Evolutionary conservation across 2,888 invertebrate species (phyloP), one percentile per base, ranked within the genome.

Genomic region (Philonicus albiceps): DNA sequence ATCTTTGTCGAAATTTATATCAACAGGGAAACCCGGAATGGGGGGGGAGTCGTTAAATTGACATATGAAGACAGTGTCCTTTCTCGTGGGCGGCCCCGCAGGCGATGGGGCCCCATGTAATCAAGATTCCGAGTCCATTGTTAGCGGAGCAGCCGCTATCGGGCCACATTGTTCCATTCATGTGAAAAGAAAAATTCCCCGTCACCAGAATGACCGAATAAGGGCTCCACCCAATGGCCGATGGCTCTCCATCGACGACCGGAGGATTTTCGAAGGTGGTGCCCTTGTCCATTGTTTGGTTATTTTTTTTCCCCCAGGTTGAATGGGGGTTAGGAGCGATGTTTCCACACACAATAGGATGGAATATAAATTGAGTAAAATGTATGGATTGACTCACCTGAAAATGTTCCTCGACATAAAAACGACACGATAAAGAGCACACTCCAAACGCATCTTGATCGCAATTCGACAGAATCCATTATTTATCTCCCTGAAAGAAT

Each of bases 341-440:
- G 27, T 64, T 64, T 27, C 27, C 64, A 64, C 22, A 64, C 64
- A 64, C 64, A 64, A 64, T 27, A 19, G 64, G 11, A 64, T 19
- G 64, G 19, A 64, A 64, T 27, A 64, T 31, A 37, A 74, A 34
- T 74, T n/a, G n/a, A 31, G 8, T 34, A 19, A 34, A 74, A 74
- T 19, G 27, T 74, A 74, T 31, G 34, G 31, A 31, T 53, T 31
- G 40, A 89, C 91, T 90, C 89, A 91, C 91, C 91, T 89, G 91
- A 91, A 89, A 90, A 90, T 81, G 90, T 89, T 86, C 88, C 89
- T 87, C 88, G 89, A 88, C 90, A 89, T 87, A 90, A 88, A 88
- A 89, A 89, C 85, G 90, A 90, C 85, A 90, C 89, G 88, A 91
- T 89, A 87, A 91, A 89, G 86, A 91, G 89, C 87, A 91, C 89